A percentile compares a stretch with the other conserved stretches of the same genome.
Conservation (phyloP, 2,797 vertebrate species). For the Helarctos malayanus region DNA sequence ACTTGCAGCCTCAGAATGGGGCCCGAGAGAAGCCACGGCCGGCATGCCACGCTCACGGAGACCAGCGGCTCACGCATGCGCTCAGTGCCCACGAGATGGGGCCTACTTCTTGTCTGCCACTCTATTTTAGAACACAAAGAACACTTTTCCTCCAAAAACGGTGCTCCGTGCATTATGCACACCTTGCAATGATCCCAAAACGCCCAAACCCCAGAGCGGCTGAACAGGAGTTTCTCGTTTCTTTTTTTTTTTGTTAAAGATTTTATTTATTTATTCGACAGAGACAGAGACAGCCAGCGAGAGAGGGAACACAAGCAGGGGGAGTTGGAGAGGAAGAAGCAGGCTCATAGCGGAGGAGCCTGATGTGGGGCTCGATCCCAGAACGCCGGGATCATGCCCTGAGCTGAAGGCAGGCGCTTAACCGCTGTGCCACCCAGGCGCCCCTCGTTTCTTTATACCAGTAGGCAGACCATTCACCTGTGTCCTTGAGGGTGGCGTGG, state of each 20-base stretch:
- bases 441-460: background rate
- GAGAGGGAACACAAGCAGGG: too few species aligned
- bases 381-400: too few species aligned
- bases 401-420: too few species aligned
- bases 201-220: background rate
- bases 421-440: too few species aligned
- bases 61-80: background rate
- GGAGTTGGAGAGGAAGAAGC: too few species aligned
- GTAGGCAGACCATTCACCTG: background rate
- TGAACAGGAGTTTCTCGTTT: background rate
- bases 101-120: background rate
- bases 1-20: background rate
- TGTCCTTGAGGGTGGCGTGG: rapidly evolving
- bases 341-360: too few species aligned
- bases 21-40: background rate
- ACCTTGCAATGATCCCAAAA: slow-evolving; percentile 50
- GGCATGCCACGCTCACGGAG: rapidly evolving
- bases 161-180: background rate
- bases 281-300: too few species aligned
- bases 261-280: too few species aligned
- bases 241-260: background rate
- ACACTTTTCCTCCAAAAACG: background rate
- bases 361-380: too few species aligned
- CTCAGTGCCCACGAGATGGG: background rate
- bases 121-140: slow-evolving; percentile 36